phyloP scores from a whole-genome alignment of 2,797 vertebrate species.

The Lutjanus argentimaculatus region DNA sequence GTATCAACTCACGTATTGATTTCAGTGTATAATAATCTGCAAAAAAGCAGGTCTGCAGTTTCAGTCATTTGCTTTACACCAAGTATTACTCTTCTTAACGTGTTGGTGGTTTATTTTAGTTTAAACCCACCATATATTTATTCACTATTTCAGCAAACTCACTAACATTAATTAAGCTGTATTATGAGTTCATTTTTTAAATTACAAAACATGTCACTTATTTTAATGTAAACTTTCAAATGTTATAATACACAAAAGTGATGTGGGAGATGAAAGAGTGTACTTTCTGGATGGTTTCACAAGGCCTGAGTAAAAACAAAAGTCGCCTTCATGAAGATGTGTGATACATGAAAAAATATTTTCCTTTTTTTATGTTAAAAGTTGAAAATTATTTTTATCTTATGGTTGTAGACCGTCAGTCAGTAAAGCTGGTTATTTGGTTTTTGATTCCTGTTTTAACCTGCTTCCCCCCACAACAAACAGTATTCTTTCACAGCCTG shows the following conservation, averaged over 20 bases:
- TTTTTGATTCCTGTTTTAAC: not conserved
- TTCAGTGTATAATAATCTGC: not conserved
- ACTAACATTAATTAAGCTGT: not conserved
- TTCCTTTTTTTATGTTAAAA: not conserved
- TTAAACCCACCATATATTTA: not conserved
- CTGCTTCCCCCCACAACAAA: not conserved
- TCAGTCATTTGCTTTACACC: not conserved
- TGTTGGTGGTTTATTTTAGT: conserved; percentile 1
- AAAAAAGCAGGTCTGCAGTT: not conserved
- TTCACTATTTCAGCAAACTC: not conserved
- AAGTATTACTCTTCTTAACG: not conserved
- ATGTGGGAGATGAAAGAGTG: not conserved
- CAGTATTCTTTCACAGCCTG: not conserved
- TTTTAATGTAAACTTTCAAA: not conserved
- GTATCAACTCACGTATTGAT: not conserved
- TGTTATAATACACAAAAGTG: not conserved
- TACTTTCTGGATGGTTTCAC: not conserved
- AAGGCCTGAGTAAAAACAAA: not conserved
- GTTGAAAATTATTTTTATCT: not conserved
- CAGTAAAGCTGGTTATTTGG: not conserved
- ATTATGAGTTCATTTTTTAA: conserved; percentile 5
- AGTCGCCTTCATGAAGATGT: not conserved
- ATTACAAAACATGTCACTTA: not conserved
- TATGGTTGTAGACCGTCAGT: not conserved
- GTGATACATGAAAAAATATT: not conserved